Evolutionary conservation across 2,888 invertebrate genomes (phyloP), one percentile per base, ranked within the genome.

Genomic region (Apomyelois bistriatella): DNA sequence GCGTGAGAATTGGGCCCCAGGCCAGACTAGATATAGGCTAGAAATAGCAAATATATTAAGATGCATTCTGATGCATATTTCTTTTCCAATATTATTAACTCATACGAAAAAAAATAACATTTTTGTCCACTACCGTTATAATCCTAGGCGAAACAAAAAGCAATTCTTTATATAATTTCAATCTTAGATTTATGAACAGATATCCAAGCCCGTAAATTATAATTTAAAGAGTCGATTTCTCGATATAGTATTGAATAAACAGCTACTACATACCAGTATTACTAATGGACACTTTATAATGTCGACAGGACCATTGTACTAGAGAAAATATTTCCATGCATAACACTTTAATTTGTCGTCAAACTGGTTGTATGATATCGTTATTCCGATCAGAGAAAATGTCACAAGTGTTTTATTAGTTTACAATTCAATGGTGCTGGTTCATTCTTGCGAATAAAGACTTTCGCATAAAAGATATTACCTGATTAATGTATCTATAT

Each of bases 241-340:
- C 16, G 46, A 46, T 46, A 35, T 13, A 46, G 32, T 10, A 46
- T 16, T 32, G 10, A 28, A 15, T 32, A 46, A 46, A 46, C 16
- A 46, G 16, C 46, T 35, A 28, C 43, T 8, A 42, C 30, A 43
- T 46, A 46, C 46, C 35, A 32, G 43, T 43, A 43, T 9, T 10
- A 15, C 10, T 35, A 46, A 46, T 46, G 15, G 16, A 46, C 46
- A 32, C 46, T 46, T 32, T 35, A 46, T 48, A 48, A 50, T 28
- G 40, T 30, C 38, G 22, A 30, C 40, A 40, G 40, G 49, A 40
- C 30, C 16, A 50, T 50, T 50, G 49, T 50, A 30, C 40, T 40
- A 50, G 49, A 32, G 40, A 50, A 50, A 50, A 50, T 50, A 40
- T 50, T 41, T 50, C 49, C 49, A 50, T 40, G 49, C 49, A 50